Base-by-base conservation (phyloP, 2,113 vertebrate species). In the Notiomystis cincta region DNA sequence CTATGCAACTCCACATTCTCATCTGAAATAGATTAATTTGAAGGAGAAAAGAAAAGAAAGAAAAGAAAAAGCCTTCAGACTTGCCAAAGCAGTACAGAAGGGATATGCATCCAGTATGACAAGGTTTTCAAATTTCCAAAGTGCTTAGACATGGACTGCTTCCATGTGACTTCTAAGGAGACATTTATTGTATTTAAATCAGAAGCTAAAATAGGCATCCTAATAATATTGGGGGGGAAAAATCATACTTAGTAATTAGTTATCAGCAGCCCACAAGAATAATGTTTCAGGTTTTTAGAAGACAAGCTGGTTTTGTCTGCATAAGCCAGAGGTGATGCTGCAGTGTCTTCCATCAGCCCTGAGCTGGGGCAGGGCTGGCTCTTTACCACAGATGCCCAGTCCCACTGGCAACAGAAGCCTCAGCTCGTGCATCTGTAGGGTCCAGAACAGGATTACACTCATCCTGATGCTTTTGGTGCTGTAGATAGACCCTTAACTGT, bases 361-460 rank as follows among this genome's bases (percentile, higher is more conserved):
- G 1, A 57, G 22, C 10, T 24, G 23, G 25, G 30, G 33, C 47
- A 57, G 0, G 7, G 25, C 35, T 6, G 2, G 15, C 3, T 77
- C 31, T 77, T 62, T 48, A 6, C 76, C 12, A 45, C 5, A 53
- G 76, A 24, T 7, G 4, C 8, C 12, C 2, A 1, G 16, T 56
- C 67, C 23, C 2, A 2, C 31, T 13, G 10, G 54, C 47, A 71
- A 50, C 28, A 67, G 22, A 71, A 9, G 38, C 22, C 61, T 66
- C 44, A 62, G 54, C 6, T 13, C 30, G 5, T 7, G 60, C 65
- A 27, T 27, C 50, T 11, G 0, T 8, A 35, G 25, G 6, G 23
- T 62, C 37, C n/a, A 64, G 60, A 92, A 70, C 9, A 53, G 31
- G 7, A 67, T 80, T 61, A 45, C 1, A 2, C 12, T 27, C 48